phyloP scores from a whole-genome alignment of 2,113 vertebrate genomes.

The Muntiacus reevesi region DNA sequence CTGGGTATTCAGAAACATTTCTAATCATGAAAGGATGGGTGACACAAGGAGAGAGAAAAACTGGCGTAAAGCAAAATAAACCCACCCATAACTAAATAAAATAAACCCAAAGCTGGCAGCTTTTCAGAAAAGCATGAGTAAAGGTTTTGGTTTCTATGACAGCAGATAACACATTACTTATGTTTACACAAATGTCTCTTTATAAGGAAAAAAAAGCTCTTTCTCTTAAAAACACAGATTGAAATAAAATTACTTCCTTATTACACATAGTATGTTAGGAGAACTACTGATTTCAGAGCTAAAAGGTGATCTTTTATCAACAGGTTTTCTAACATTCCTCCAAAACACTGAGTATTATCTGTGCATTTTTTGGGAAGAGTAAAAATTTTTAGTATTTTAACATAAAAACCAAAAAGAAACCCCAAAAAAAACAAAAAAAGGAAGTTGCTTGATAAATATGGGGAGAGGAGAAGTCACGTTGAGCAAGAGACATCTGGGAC shows the following conservation, averaged over 20 bases:
- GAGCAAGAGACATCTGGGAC: constrained; percentile 36
- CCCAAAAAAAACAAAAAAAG: neutral
- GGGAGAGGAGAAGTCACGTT: neutral
- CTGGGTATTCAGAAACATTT: constrained; percentile 7
- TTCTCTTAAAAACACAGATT: constrained; percentile 32
- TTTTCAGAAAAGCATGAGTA: neutral
- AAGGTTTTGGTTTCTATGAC: constrained; percentile 47
- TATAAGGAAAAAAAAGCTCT: neutral
- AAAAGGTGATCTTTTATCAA: constrained; percentile 20
- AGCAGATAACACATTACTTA: constrained; percentile 36
- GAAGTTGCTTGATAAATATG: constrained; percentile 41
- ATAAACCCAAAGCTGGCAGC: neutral
- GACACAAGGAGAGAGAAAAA: constrained; percentile 15
- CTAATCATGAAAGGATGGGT: neutral
- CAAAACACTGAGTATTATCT: neutral
- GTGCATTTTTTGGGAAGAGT: neutral
- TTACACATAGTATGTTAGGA: neutral
- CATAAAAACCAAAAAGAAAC: neutral
- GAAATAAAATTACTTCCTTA: constrained; percentile 39
- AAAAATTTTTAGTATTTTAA: constrained; percentile 23
- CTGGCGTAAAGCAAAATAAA: neutral
- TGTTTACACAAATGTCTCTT: constrained; percentile 8
- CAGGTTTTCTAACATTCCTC: neutral
- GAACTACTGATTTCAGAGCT: neutral
- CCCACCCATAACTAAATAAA: neutral